These are phyloP conservation scores for Troides aeacus DNA, from an alignment of 2,888 invertebrate genomes.

Conservation along the genomic window DNA sequence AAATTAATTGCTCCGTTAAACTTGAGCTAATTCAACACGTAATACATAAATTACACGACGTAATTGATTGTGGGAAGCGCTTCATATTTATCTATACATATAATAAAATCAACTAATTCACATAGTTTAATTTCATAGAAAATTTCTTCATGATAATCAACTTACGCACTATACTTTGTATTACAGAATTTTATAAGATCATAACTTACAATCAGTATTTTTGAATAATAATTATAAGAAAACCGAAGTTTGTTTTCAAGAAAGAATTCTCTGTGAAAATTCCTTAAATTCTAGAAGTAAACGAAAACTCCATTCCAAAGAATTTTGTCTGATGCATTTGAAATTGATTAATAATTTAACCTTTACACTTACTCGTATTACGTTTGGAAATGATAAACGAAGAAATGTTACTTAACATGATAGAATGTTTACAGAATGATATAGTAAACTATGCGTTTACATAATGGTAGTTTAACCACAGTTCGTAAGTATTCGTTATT, in stretches of 20 bases:
- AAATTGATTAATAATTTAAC: too few species aligned
- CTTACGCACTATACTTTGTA: too few species aligned
- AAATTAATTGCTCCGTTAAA: neutral
- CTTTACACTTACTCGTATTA: too few species aligned
- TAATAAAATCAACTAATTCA: neutral
- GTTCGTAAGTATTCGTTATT: conserved; percentile 12
- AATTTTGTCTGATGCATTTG: too few species aligned
- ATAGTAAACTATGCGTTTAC: conserved; percentile 2
- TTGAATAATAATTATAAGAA: too few species aligned
- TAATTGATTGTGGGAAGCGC: neutral
- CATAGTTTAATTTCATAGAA: neutral
- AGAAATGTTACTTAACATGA: neutral
- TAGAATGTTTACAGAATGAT: neutral
- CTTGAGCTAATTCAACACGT: neutral
- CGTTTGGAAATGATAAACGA: neutral
- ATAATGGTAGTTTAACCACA: conserved; percentile 26
- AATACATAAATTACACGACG: neutral
- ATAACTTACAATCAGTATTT: too few species aligned
- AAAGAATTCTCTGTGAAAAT: too few species aligned
- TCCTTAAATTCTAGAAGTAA: too few species aligned
- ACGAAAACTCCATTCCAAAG: too few species aligned
- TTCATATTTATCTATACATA: neutral
- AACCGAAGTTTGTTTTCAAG: too few species aligned
- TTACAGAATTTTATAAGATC: too few species aligned
- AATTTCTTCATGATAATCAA: too few species aligned